phyloP scores from a whole-genome alignment of 2,888 invertebrate genomes.

The Lepidonotus clava region DNA sequence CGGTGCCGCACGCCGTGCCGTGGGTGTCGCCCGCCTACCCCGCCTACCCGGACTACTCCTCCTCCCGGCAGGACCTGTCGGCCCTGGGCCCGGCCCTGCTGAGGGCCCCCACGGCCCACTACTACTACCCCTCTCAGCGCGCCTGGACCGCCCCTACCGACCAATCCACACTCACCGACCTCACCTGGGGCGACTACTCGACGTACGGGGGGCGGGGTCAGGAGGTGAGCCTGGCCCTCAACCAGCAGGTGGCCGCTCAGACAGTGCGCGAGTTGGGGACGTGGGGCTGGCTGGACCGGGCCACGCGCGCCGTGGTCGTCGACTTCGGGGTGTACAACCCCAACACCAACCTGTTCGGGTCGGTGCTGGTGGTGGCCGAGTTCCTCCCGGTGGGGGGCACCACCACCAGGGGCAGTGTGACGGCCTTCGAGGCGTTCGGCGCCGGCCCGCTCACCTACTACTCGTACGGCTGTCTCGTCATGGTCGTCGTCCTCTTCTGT shows the following conservation, averaged over 20 bases:
- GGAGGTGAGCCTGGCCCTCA: not conserved
- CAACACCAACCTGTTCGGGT: not conserved
- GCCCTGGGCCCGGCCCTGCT: not conserved
- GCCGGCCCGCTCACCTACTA: not conserved
- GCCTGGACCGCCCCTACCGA: not conserved
- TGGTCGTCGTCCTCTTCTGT: not conserved
- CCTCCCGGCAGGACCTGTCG: not conserved
- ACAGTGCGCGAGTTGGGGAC: not conserved
- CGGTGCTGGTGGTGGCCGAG: not conserved
- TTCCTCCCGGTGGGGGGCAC: constrained; percentile 7
- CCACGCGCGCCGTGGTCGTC: not conserved
- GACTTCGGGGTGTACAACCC: constrained; percentile 22
- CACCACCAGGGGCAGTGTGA: not conserved
- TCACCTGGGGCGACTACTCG: constrained; percentile 25
- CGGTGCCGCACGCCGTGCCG: not conserved
- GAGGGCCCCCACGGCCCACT: not conserved
- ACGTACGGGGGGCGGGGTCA: not conserved
- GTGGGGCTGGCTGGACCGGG: constrained; percentile 10
- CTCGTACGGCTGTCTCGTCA: not conserved
- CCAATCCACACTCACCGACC: not conserved
- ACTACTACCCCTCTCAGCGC: not conserved
- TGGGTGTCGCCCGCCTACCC: not conserved
- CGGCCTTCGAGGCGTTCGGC: not conserved
- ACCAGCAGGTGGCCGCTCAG: not conserved
- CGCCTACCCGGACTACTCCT: not conserved